Percentiles rank a stretch among this genome's conserved stretches.
Conservation (phyloP, 2,113 vertebrate genomes). For the Semnornis frantzii region DNA sequence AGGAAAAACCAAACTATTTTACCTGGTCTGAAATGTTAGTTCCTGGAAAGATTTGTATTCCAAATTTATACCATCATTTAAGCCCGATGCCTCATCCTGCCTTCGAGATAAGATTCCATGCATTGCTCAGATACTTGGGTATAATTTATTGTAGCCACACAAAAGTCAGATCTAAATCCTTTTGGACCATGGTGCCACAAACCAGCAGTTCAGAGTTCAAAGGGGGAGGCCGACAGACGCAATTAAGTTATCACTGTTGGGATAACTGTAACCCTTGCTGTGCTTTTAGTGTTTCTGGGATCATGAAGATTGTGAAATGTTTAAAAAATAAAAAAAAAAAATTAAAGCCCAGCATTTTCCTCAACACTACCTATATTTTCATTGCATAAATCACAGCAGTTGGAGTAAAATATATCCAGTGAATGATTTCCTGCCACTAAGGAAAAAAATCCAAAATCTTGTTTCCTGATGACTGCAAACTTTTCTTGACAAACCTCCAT, state of each 20-base stretch:
- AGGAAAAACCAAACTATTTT: background rate
- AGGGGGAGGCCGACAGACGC: constrained; percentile 69
- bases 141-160: constrained; percentile 81
- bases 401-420: constrained; percentile 73
- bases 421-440: constrained; percentile 80
- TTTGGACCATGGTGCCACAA: constrained; percentile 69
- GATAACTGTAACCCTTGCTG: constrained; percentile 58
- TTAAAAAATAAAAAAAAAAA: background rate
- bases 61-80: constrained; percentile 63
- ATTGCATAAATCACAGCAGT: constrained; percentile 75
- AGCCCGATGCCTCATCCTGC: constrained; percentile 55
- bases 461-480: constrained; percentile 79
- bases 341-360: background rate
- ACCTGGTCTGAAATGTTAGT: background rate
- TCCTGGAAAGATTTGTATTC: constrained; percentile 47
- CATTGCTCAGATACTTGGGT: constrained; percentile 79
- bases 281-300: constrained; percentile 47
- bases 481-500: constrained; percentile 79
- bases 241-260: constrained; percentile 77
- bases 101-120: constrained; percentile 80
- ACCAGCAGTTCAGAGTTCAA: constrained; percentile 78
- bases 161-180: constrained; percentile 78
- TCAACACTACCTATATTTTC: constrained; percentile 65
- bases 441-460: constrained; percentile 75
- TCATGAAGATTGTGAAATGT: constrained; percentile 50